Evolutionary conservation across 2,888 invertebrate species (phyloP).

Genomic region (Linnaemya vulpina): DNA sequence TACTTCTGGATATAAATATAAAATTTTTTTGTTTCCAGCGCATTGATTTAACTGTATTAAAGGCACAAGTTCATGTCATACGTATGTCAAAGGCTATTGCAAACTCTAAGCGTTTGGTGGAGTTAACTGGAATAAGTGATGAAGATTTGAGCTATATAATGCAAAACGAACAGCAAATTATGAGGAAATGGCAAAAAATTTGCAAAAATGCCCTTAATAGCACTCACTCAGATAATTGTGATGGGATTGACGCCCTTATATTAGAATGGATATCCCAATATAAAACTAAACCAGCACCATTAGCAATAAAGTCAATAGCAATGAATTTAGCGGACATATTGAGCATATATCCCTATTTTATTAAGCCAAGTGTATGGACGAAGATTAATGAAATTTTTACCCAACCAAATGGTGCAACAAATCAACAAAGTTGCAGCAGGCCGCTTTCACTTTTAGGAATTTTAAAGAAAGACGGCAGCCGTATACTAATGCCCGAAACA

Average conservation of each 20-base stretch:
- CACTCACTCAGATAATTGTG: not conserved
- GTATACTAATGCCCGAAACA: not conserved
- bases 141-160: not conserved
- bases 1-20: too few relatives aligned
- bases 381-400: not conserved
- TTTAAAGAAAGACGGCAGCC: not conserved
- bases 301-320: not conserved
- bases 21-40: not conserved
- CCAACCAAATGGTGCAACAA: not conserved
- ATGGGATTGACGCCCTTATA: not conserved
- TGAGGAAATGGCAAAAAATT: not conserved
- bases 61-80: not conserved
- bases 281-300: not conserved
- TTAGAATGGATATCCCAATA: not conserved
- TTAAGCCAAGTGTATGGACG: not conserved
- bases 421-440: not conserved
- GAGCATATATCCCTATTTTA: conserved; percentile 1
- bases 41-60: not conserved
- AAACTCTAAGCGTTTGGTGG: not conserved
- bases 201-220: not conserved
- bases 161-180: not conserved
- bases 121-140: not conserved
- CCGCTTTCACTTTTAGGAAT: not conserved
- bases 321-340: conserved; percentile 2
- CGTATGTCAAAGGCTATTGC: not conserved